Percentiles rank a stretch among this genome's conserved stretches.
phyloP scores from a whole-genome alignment of 2,888 invertebrate species.

The Lasioglossum calceatum region DNA sequence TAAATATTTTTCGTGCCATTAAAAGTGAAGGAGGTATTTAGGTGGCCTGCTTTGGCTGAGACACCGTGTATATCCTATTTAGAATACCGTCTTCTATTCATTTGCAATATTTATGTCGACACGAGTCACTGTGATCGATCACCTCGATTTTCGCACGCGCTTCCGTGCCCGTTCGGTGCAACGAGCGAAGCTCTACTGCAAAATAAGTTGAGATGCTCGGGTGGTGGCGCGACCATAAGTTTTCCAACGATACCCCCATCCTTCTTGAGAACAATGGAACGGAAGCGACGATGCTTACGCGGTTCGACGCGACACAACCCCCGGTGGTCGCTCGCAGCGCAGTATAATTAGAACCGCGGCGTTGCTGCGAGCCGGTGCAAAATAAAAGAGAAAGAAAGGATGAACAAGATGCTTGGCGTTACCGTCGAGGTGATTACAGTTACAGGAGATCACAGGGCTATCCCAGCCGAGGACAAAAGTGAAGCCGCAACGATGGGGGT shows the following conservation, averaged over 20 bases:
- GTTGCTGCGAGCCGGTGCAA: neutral
- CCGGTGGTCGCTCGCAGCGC: neutral
- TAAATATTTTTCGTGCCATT: no score
- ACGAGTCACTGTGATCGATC: neutral
- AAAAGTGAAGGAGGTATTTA: no score
- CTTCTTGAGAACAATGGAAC: neutral
- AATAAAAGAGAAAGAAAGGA: neutral
- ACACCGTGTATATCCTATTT: no score
- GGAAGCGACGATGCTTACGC: neutral
- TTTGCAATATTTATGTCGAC: neutral
- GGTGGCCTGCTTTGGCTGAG: no score
- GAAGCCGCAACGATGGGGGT: conserved; percentile 79
- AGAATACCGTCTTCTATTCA: neutral
- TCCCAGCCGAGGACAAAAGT: conserved; percentile 47
- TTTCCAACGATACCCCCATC: neutral
- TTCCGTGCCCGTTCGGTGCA: no score
- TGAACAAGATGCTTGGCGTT: neutral
- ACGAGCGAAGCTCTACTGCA: neutral
- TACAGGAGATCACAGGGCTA: conserved; percentile 52
- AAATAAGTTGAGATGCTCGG: neutral
- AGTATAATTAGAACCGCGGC: conserved; percentile 8
- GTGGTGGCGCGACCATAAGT: neutral
- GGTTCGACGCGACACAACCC: neutral
- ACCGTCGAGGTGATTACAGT: conserved; percentile 39
- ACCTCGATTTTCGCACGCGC: neutral